Base-by-base conservation (phyloP, 2,888 invertebrate species). In the Diaphora mendica region DNA sequence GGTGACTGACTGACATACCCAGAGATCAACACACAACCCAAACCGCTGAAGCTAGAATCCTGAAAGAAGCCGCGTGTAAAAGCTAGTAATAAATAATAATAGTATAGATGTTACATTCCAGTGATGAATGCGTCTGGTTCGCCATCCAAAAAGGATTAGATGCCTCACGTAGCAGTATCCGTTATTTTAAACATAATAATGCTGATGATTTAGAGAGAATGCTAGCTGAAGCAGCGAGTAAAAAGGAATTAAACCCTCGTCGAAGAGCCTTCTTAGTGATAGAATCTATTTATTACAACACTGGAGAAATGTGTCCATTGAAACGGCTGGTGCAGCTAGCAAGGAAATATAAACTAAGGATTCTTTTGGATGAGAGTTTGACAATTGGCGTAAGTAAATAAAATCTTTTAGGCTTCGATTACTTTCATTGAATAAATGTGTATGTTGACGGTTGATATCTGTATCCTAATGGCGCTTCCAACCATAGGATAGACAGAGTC, bases 211-310 rank as follows among this genome's bases (percentile, higher is more conserved):
- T 99, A 70, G 98, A 98, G 88, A 94, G 96, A 68, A 90, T 98
- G 70, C 93, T 99, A 23, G 90, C 96, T 0, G 95, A 91, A 35
- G 93, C 94, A 0, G 79, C 89, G 0, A 88, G 86, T 71, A 95
- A 93, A 73, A 94, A 92, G 67, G 92, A 95, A 62, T 78, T 95
- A n/a, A 93, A 91, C 67, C 88, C 92, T 0, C 88, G 88, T 55
- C 88, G 94, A 79, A 92, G 98, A 64, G 96, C 97, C 33, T 99
- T 99, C 90, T 93, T 99, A 0, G 96, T 99, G 3, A 97, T 98
- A 0, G 99, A 99, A 94, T 99, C 99, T 1, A 97, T 99, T 77
- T 99, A 99, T 87, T 96, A 97, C 87, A 99, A 99, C 86, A 98
- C 98, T 3, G 99, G 99, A 1, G 97, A 97, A 82, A 97, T 99